phyloP scores from a whole-genome alignment of 35 echinoderm and acorn worm species.

The Stichopus chloronotus region DNA sequence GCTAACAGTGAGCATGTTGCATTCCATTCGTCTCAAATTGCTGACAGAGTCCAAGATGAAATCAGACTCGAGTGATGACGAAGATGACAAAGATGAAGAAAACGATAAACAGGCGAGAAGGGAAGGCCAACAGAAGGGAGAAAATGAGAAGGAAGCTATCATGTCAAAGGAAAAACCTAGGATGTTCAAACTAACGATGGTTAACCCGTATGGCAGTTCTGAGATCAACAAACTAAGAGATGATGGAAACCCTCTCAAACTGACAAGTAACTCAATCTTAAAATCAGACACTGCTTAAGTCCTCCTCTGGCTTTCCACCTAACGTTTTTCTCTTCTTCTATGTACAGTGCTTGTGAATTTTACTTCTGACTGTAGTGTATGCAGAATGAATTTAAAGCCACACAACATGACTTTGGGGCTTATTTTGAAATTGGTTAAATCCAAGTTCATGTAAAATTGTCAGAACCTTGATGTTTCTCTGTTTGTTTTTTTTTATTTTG shows the following conservation, averaged over 20 bases:
- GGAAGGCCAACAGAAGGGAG: constrained; percentile 15
- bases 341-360: no score
- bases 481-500: no score
- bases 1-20: no score
- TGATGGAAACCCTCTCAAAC: constrained; percentile 85
- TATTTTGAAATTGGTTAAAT: no score
- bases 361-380: no score
- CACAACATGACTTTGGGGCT: no score
- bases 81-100: constrained; percentile 4
- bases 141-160: constrained; percentile 1
- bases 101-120: not conserved
- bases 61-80: constrained; percentile 77
- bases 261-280: constrained; percentile 77
- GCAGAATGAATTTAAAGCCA: no score
- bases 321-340: no score
- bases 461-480: no score
- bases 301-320: no score
- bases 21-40: not conserved
- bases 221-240: constrained; percentile 85
- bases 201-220: constrained; percentile 95
- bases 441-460: no score
- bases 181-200: constrained; percentile 82
- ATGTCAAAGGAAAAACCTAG: constrained; percentile 14
- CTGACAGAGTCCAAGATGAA: constrained; percentile 84
- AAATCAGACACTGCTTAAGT: no score